Evolutionary conservation across 2,113 vertebrate genomes (phyloP), one percentile per base, ranked within the genome.

Genomic region (Oryctolagus cuniculus): DNA sequence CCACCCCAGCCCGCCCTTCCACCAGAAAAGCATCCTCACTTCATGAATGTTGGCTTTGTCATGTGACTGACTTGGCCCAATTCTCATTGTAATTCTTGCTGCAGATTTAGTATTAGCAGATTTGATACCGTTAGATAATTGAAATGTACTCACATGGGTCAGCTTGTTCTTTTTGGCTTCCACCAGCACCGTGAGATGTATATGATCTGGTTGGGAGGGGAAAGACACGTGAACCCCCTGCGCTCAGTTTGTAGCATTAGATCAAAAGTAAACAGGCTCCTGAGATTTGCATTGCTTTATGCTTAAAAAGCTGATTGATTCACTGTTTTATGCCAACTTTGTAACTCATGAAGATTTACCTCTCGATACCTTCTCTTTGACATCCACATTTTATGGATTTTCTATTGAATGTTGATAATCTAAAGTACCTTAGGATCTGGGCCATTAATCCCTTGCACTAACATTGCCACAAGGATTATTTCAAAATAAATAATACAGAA

Each of bases 321-420:
- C 6, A 36, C 36, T 79, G 27, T 49, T 88, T 74, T n/a, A 86
- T 12, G 16, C 1, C 75, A 63, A 34, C 0, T 44, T 2, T 55
- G 6, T 66, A 74, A 44, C 21, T 21, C 12, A 89, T 21, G 91
- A 55, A 94, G 31, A 38, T 80, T 55, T 91, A 69, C 17, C 31
- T 67, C 29, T 51, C 38, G 75, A 55, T 95, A 87, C 22, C 19
- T 61, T 51, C 22, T 67, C 36, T 94, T 58, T 92, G n/a, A 86
- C 29, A 88, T 90, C 13, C 89, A 34, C 72, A 77, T 78, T 91
- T 80, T 77, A n/a, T 75, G 10, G 22, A 38, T 87, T 94, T 87
- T 89, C n/a, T 5, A 69, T 9, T 81, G 19, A 44, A 75, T 5
- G 7, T 78, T 69, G 13, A 44, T 63, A 78, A 29, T 51, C 31